These are phyloP conservation scores for Furnarius figulus DNA, from an alignment of 2,113 vertebrate species.

Conservation along the genomic window DNA sequence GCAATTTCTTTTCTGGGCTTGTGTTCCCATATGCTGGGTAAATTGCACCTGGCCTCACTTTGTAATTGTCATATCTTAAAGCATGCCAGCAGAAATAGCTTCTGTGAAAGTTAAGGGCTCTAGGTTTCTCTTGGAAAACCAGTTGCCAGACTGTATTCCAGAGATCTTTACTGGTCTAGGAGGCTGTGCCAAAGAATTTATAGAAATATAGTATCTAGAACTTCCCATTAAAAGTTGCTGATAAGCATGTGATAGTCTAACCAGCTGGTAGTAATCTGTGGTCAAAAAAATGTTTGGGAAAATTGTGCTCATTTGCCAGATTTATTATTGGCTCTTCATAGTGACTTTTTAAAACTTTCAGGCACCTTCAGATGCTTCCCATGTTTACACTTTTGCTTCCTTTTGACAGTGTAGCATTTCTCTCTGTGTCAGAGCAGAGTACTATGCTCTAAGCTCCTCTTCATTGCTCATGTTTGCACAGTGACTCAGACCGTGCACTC, in stretches of 20 bases:
- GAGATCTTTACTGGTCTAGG: neutral
- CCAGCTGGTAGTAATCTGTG: neutral
- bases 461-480: neutral
- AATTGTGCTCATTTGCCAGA: neutral
- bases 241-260: neutral
- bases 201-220: neutral
- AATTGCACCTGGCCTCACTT: neutral
- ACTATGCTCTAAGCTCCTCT: neutral
- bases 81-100: neutral
- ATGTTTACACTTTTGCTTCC: neutral
- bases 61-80: neutral
- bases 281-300: neutral
- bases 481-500: neutral
- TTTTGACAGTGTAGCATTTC: neutral
- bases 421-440: neutral
- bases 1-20: neutral
- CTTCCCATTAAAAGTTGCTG: neutral
- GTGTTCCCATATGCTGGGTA: neutral
- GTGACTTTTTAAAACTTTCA: neutral
- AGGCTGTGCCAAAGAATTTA: neutral
- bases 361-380: neutral
- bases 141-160: neutral
- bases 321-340: neutral
- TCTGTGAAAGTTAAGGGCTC: neutral
- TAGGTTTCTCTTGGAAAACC: neutral